A percentile compares a stretch with the other conserved stretches of the same genome.
Conservation (phyloP, 92 coral and sea anemone genomes). For the Epizoanthus rinbou region DNA sequence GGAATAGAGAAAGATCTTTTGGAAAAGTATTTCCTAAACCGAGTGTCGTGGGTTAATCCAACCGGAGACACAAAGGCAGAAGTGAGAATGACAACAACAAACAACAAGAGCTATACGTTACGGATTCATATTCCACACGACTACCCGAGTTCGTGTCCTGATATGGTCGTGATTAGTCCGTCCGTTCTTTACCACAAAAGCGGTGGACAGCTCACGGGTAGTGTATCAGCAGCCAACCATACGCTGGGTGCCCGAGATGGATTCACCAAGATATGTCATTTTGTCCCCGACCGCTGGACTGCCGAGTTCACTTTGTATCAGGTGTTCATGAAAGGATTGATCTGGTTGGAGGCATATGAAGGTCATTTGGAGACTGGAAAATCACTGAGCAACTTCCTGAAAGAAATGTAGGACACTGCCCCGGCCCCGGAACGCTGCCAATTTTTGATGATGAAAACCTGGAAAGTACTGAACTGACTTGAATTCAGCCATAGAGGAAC, state of each 20-base stretch:
- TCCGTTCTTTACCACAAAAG: constrained; percentile 33
- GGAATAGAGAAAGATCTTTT: constrained; percentile 69
- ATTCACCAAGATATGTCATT: constrained; percentile 77
- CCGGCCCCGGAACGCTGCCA: no score
- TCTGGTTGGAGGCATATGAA: constrained; percentile 95
- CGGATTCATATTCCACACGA: constrained; percentile 67
- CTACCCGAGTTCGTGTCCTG: constrained; percentile 66
- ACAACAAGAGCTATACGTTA: constrained; percentile 62
- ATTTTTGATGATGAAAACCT: no score
- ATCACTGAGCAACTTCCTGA: constrained; percentile 53
- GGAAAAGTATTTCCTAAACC: constrained; percentile 60
- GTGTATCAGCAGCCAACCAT: constrained; percentile 32
- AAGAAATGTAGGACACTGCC: constrained; percentile 48
- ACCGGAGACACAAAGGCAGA: constrained; percentile 73
- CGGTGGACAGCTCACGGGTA: constrained; percentile 42
- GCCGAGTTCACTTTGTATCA: constrained; percentile 75
- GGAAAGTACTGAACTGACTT: no score
- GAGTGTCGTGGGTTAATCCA: constrained; percentile 69
- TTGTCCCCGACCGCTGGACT: constrained; percentile 60
- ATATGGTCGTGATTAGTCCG: constrained; percentile 68
- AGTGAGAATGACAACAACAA: constrained; percentile 61
- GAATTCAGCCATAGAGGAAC: no score
- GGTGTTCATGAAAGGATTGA: constrained; percentile 80
- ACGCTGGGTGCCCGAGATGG: constrained; percentile 54
- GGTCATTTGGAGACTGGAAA: constrained; percentile 76